Base-by-base conservation (phyloP, 2,888 invertebrate genomes). In the Panopea generosa region DNA sequence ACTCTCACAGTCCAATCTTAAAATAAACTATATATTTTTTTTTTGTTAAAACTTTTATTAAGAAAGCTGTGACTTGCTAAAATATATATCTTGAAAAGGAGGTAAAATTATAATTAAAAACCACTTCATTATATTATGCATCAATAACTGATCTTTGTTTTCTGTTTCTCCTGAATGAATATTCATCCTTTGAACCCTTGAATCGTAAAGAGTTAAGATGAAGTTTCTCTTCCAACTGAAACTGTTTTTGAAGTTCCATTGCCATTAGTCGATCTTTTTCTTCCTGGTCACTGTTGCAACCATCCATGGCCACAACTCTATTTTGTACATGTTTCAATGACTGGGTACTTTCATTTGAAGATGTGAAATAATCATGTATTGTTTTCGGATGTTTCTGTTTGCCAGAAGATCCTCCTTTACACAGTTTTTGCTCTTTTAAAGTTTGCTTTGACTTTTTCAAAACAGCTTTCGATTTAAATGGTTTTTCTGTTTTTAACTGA, bases 191-290 rank as follows among this genome's bases (percentile, higher is more conserved):
- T 6, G 71, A 53, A 0, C 81, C 81, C 56, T 81, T 77, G 20
- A 81, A 69, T 14, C 81, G 27, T n/a, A 77, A 24, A 2, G 71
- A 26, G 40, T 63, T 81, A n/a, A 81, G 20, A 22, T 66, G 26
- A 20, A 66, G 62, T 45, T 77, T 81, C 0, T 63, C 71, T 52
- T 81, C 81, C 27, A 77, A 38, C 43, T 81, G 71, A 67, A 77
- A 81, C 38, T 81, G 81, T 66, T 60, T 77, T 50, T 81, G 81
- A 11, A 81, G 50, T 24, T 75, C 60, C 6, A 57, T 16, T 1
- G 81, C 81, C 26, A 81, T 57, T 16, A 47, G 18, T 11, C 62
- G 49, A 50, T 81, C 81, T 26, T 24, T 61, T 29, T 71, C 74
- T 38, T 77, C 77, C n/a, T 81, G 81, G 11, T 47, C 16, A 7